Conservation (phyloP, 2,888 invertebrate species). For the Bugulina stolonifera region DNA sequence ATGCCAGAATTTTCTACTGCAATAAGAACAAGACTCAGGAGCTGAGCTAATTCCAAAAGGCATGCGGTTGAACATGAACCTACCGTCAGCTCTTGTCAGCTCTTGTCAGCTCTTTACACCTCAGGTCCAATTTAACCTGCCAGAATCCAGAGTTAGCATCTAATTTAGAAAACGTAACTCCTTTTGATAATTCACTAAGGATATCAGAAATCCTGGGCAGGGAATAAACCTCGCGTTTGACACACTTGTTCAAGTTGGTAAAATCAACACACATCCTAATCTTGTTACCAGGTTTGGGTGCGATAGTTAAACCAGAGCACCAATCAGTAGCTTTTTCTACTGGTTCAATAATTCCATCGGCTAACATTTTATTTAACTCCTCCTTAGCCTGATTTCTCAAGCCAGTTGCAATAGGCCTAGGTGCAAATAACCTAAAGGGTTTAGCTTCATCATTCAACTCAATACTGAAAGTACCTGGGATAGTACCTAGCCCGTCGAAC, state of each 20-base stretch:
- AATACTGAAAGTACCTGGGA: neutral
- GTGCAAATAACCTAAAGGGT: neutral
- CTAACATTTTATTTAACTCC: constrained; percentile 3
- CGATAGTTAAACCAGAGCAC: too few relatives aligned
- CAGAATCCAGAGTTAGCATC: too few relatives aligned
- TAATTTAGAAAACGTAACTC: constrained; percentile 29
- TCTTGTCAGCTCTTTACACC: constrained; percentile 31
- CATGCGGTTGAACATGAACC: constrained; percentile 35
- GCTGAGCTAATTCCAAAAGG: too few relatives aligned
- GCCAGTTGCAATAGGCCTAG: neutral
- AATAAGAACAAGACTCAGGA: neutral
- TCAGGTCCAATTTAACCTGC: constrained; percentile 29
- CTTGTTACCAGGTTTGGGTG: too few relatives aligned
- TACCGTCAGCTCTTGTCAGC: constrained; percentile 36
- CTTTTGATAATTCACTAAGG: constrained; percentile 27
- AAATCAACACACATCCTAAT: too few relatives aligned
- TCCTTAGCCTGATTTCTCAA: too few relatives aligned
- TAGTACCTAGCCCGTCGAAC: neutral
- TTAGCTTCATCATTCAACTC: neutral
- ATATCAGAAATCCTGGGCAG: constrained; percentile 28
- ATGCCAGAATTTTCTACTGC: constrained; percentile 17
- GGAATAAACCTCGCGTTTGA: too few relatives aligned
- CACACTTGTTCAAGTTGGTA: too few relatives aligned
- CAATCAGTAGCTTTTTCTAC: constrained; percentile 26
- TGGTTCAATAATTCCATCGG: neutral